A percentile compares a stretch with the other conserved stretches of the same genome.
phyloP scores from a whole-genome alignment of 2,113 vertebrate genomes.

The Hydrochoerus hydrochaeris region DNA sequence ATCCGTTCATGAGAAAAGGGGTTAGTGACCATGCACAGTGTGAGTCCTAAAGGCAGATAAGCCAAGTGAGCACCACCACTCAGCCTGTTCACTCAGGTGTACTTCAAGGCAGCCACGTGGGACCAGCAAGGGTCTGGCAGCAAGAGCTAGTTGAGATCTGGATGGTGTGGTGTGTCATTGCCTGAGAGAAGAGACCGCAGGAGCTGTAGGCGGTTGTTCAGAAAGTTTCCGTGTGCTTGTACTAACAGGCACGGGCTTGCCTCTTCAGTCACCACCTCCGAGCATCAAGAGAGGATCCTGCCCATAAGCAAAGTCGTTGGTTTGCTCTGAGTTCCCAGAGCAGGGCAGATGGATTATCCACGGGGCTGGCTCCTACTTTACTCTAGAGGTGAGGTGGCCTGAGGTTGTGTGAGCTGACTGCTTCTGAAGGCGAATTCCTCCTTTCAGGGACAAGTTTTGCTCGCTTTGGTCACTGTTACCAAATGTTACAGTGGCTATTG shows the following conservation, averaged over 20 bases:
- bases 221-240: not conserved
- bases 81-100: slow-evolving; percentile 45
- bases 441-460: rapidly evolving
- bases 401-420: not conserved
- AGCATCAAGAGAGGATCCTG: not conserved
- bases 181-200: slow-evolving; percentile 57
- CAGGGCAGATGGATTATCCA: not conserved
- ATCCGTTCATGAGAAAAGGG: slow-evolving; percentile 24
- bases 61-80: slow-evolving; percentile 41
- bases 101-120: slow-evolving; percentile 54
- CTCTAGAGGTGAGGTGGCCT: not conserved
- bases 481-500: no score
- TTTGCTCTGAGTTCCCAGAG: not conserved
- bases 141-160: slow-evolving; percentile 73
- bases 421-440: not conserved
- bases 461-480: not conserved
- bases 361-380: not conserved
- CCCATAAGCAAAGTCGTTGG: not conserved
- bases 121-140: slow-evolving; percentile 42
- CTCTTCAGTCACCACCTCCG: not conserved
- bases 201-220: not conserved
- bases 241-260: not conserved
- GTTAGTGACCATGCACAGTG: slow-evolving; percentile 65
- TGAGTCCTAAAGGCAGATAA: slow-evolving; percentile 64
- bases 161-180: slow-evolving; percentile 74